Base-by-base conservation (phyloP, 1,140 invertebrate species). In the Pectinophora gossypiella region DNA sequence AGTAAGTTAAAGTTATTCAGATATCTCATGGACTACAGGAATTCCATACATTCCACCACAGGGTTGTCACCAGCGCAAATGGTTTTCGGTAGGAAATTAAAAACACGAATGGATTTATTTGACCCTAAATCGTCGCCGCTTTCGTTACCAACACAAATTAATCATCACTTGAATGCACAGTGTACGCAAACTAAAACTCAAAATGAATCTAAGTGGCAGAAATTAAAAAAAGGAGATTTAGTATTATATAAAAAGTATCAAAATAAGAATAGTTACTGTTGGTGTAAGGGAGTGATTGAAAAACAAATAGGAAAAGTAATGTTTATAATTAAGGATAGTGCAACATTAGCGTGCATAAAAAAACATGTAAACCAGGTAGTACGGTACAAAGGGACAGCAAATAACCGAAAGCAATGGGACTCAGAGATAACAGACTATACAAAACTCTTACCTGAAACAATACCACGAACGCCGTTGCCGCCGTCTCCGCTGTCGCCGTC, bases 361-460 rank as follows among this genome's bases (percentile, higher is more conserved):
- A 49, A 16, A 49, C 48, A 49, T 23, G 13, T 22, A 38, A 51
- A 51, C 20, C 49, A 51, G 43, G 27, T 51, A 12, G 19, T 49
- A 20, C 12, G 1, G 15, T 36, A 49, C 19, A 49, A 38, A 12
- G 48, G 32, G 15, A 48, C 42, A 10, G 9, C 5, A 13, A 21
- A 44, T 2, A 19, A 44, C 15, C 12, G 9, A 20, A 9, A 9
- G 19, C 19, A 20, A 5, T 20, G 9, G n/a, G n/a, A n/a, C n/a
- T n/a, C n/a, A n/a, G n/a, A n/a, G n/a, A n/a, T n/a, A n/a, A n/a
- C n/a, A n/a, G n/a, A n/a, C n/a, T n/a, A n/a, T n/a, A n/a, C n/a
- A n/a, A n/a, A n/a, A n/a, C n/a, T n/a, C n/a, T n/a, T n/a, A n/a
- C n/a, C n/a, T n/a, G n/a, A n/a, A 44, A 1, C 19, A 9, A 20